Evolutionary conservation across 1,140 invertebrate species (phyloP), one percentile per base, ranked within the genome.

Genomic region (Drosophila santomea): DNA sequence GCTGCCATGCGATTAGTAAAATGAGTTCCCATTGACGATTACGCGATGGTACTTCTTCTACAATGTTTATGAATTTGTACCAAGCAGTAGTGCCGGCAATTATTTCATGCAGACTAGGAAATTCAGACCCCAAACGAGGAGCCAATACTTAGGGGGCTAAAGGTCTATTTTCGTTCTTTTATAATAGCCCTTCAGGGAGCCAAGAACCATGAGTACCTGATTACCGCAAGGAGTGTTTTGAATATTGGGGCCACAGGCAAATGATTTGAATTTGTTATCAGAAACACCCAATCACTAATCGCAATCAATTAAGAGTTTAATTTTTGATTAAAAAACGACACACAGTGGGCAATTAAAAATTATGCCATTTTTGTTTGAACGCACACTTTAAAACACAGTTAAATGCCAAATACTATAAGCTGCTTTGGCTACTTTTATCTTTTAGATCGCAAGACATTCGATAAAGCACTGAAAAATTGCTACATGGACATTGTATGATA

Each of bases 61-160:
- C 47, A 43, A 66, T 48, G 25, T 71, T 71, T 71, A 71, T 71
- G 43, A 35, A 71, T 71, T 71, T 71, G 68, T 71, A 71, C 68
- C 41, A 71, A 50, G 28, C n/a, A 1, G 2, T 35, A 32, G 23
- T 57, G 52, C 7, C 11, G 6, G 0, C 1, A 25, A 41, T 45
- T 17, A n/a, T 39, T 57, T 41, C 36, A 56, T 23, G 11, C 35
- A 32, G 54, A 64, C 51, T 38, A 32, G 1, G 23, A n/a, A 17
- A 48, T 11, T 11, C 11, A 36, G 45, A 67, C 64, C 67, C 66
- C 50, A 38, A 39, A 55, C 28, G 25, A 14, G 38, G 17, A 7
- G 7, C n/a, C 32, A 12, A 52, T 45, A 69, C 50, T 28, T 17
- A 6, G 25, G 15, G 0, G 28, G 15, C 23, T 12, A 35, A 69